Conservation (phyloP, 2,797 vertebrate species). For the Stomatorhinus walkeri region DNA sequence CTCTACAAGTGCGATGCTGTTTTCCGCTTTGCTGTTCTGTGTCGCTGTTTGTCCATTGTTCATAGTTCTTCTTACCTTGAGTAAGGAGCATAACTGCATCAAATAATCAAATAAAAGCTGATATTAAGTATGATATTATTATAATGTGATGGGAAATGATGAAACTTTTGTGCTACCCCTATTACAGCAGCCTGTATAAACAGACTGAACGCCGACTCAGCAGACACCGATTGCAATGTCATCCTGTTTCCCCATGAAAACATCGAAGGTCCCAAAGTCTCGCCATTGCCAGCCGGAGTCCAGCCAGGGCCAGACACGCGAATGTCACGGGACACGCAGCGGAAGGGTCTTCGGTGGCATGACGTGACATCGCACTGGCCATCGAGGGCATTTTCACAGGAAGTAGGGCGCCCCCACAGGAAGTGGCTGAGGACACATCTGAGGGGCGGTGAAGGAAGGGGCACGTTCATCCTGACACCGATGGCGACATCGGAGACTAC, state of each 20-base stretch:
- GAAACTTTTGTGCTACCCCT: background rate
- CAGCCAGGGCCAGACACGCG: background rate
- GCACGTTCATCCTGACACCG: background rate
- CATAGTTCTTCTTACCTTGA: background rate
- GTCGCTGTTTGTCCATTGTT: background rate
- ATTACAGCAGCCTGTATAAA: constrained; percentile 6
- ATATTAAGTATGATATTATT: background rate
- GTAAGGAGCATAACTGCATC: background rate
- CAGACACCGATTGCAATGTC: background rate
- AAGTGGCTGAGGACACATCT: background rate
- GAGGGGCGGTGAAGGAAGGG: background rate
- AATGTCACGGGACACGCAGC: background rate
- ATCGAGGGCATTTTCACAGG: background rate
- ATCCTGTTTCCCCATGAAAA: background rate
- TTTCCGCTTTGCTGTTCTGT: background rate
- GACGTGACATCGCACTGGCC: background rate
- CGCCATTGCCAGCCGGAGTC: too few species aligned
- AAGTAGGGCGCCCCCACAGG: background rate
- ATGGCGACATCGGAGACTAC: background rate
- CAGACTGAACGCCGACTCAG: background rate
- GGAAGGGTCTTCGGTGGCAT: background rate
- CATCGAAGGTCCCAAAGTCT: background rate
- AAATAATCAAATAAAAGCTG: background rate
- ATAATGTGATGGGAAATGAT: background rate
- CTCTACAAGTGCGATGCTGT: background rate